A percentile compares a stretch with the other conserved stretches of the same genome.
Evolutionary conservation across 2,888 invertebrate genomes (phyloP).

Genomic region (Criorhina ranunculi): DNA sequence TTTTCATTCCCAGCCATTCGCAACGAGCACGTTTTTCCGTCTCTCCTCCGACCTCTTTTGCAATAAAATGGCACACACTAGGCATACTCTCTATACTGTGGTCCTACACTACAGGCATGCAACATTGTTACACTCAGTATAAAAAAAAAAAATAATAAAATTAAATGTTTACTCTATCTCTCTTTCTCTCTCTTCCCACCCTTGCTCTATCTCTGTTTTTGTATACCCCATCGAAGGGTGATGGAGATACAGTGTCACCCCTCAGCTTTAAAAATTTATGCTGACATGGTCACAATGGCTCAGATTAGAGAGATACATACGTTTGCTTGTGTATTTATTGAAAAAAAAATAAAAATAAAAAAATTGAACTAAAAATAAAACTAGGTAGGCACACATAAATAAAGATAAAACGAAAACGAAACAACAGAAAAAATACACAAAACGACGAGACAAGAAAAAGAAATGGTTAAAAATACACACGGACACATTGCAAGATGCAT

Average conservation of each 20-base stretch:
- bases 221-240: too few relatives aligned
- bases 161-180: too few relatives aligned
- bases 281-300: constrained; percentile 51
- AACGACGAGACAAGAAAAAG: constrained; percentile 46
- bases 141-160: constrained; percentile 38
- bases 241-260: constrained; percentile 24
- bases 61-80: constrained; percentile 24
- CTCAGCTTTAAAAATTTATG: constrained; percentile 44
- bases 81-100: too few relatives aligned
- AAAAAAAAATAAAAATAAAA: constrained; percentile 23
- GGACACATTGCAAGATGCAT: constrained; percentile 58
- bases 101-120: neutral
- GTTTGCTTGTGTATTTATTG: constrained; percentile 17
- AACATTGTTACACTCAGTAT: constrained; percentile 31
- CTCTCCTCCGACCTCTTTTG: constrained; percentile 51
- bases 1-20: constrained; percentile 20
- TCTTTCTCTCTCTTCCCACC: neutral
- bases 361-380: neutral
- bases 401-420: constrained; percentile 41
- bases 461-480: constrained; percentile 62
- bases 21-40: constrained; percentile 32
- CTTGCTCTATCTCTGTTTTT: neutral
- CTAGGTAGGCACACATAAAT: constrained; percentile 28
- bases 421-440: constrained; percentile 1
- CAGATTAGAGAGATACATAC: constrained; percentile 20